Evolutionary conservation across 2,888 invertebrate genomes (phyloP).

Genomic region (Melanargia galathea): DNA sequence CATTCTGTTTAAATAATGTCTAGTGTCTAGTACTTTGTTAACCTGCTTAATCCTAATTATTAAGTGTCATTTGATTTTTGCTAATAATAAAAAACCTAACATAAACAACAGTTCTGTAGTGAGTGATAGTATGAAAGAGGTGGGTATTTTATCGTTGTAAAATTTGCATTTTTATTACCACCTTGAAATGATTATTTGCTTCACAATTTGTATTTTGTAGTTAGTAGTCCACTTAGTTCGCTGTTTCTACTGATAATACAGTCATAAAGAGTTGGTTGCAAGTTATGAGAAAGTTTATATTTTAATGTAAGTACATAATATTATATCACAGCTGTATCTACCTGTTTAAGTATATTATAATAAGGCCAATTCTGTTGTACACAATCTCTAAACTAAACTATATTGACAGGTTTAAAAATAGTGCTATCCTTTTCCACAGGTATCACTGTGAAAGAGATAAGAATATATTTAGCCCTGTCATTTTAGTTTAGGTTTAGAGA

Average conservation of each 20-base stretch:
- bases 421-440: too few species aligned
- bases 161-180: conserved; percentile 13
- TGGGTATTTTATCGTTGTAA: conserved; percentile 1
- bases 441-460: too few species aligned
- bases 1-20: not conserved
- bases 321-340: too few species aligned
- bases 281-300: not conserved
- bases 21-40: not conserved
- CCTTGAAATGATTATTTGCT: conserved; percentile 1
- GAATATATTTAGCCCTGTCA: too few species aligned
- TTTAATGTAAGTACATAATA: conserved; percentile 3
- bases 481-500: too few species aligned
- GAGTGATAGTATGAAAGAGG: not conserved
- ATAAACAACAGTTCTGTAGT: not conserved
- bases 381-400: too few species aligned
- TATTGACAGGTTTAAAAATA: too few species aligned
- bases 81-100: not conserved
- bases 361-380: too few species aligned
- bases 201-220: not conserved
- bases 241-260: not conserved
- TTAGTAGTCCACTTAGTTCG: not conserved
- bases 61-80: not conserved
- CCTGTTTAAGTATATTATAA: not conserved
- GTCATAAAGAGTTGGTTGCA: too few species aligned
- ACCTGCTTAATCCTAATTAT: not conserved